Percentiles rank a stretch among this genome's conserved stretches.
Conservation (phyloP, 2,888 invertebrate species). For the Nomada fucata region DNA sequence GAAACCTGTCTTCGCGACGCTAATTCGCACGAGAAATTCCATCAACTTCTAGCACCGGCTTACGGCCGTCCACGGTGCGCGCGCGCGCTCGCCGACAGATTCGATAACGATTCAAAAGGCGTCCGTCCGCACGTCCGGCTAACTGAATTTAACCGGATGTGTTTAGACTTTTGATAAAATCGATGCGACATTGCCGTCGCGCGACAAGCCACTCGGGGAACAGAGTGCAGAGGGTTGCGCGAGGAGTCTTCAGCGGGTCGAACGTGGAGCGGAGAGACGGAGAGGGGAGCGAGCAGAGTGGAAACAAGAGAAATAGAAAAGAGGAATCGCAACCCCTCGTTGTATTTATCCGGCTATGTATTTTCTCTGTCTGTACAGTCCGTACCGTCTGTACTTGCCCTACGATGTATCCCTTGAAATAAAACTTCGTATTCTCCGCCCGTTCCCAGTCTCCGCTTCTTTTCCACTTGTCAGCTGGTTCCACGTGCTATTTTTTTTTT, state of each 20-base stretch:
- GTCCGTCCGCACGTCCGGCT: constrained; percentile 12
- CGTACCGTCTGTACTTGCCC: constrained; percentile 54
- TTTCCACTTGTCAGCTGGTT: constrained; percentile 22
- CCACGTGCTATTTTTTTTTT: neutral
- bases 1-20: constrained; percentile 2
- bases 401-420: constrained; percentile 71
- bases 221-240: neutral
- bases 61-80: neutral
- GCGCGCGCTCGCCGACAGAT: too few relatives aligned
- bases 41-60: constrained; percentile 13
- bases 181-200: constrained; percentile 58
- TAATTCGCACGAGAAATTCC: constrained; percentile 35
- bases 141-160: constrained; percentile 61
- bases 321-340: constrained; percentile 71
- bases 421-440: constrained; percentile 64
- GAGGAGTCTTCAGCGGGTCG: neutral
- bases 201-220: constrained; percentile 21
- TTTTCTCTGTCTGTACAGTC: constrained; percentile 73
- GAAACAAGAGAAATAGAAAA: constrained; percentile 60
- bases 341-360: constrained; percentile 76
- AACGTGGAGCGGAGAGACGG: neutral
- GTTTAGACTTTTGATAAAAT: constrained; percentile 68
- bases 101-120: constrained; percentile 20
- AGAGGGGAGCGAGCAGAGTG: neutral
- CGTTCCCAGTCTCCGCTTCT: constrained; percentile 22